Base-by-base conservation (phyloP, 1,140 invertebrate genomes). In the Spodoptera litura region DNA sequence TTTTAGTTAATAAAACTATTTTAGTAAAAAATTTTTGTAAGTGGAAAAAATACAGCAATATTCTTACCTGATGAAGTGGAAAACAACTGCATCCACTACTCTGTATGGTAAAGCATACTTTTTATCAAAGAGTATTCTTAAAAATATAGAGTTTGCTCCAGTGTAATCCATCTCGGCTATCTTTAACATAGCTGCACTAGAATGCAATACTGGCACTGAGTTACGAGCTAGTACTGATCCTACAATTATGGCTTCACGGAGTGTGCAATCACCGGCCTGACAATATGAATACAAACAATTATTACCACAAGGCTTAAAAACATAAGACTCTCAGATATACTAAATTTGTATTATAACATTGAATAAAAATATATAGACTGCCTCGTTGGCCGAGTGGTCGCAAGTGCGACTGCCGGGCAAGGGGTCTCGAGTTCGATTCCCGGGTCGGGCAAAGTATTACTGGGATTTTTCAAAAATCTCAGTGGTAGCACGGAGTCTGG, bases 151-250 rank as follows among this genome's bases (percentile, higher is more conserved):
- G 94, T 98, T 99, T 1, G 99, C 98, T n/a, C 99, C 99, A 64
- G 96, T 98, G 88, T 99, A 99, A 81, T 98, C 98, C 98, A 99
- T 99, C 95, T 99, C 98, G 44, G 99, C 98, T 79, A 99, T 98
- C 95, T 98, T 99, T 2, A 99, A 91, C 83, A 99, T 96, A 27
- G 99, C 98, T 13, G 99, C 99, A 64, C 98, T 97, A 0, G 99
- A 99, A 94, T 99, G 99, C n/a, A 99, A 95, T 70, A 99, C 97
- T 3, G 99, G 99, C 59, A 99, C 98, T 0, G 98, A 99, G 92
- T 97, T 98, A 83, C 98, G 97, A 0, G 97, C 96, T 44, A 99
- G 89, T 0, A 99, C 97, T 53, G 98, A 99, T 4, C 98, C 97
- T 81, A 99, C 95, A 73, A 99, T 99, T 35, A 98, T 97, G 0